Base-by-base conservation (phyloP, 2,888 invertebrate species). In the Elysia crispata region DNA sequence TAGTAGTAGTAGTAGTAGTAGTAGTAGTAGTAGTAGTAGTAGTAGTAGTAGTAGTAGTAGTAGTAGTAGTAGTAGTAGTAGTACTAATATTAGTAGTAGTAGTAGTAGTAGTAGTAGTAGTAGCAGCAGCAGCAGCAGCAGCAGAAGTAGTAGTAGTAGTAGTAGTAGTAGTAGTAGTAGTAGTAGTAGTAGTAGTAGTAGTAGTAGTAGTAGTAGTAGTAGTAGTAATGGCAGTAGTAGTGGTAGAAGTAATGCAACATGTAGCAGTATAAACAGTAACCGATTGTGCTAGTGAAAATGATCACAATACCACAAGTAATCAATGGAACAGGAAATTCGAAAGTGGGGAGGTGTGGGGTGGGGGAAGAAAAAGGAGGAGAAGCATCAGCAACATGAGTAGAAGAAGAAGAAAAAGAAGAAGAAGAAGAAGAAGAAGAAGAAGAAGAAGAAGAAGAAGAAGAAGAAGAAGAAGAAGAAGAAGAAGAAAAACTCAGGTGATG, bases 371-470 rank as follows among this genome's bases (percentile, higher is more conserved):
- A n/a, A n/a, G n/a, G n/a, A n/a, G n/a, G n/a, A n/a, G n/a, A n/a
- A n/a, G n/a, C n/a, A n/a, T n/a, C n/a, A n/a, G n/a, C n/a, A n/a
- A n/a, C n/a, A n/a, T n/a, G n/a, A n/a, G n/a, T n/a, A n/a, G n/a
- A n/a, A n/a, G n/a, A n/a, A n/a, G 33, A 57, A 64, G 57, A 28
- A 79, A 74, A 73, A 30, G 50, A 60, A 79, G 64, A 79, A 54
- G 62, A 49, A 62, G 73, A 73, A 23, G 41, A 41, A 74, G 64
- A 79, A 49, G 33, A 23, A 73, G 62, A 72, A 41, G 62, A 64
- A 78, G 60, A 78, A 25, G 25, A 30, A 78, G 64, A 73, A 15
- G 25, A 62, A 78, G n/a, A 78, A 41, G 41, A 25, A 76, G 13
- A 66, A 49, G 28, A 49, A 66, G 76, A 66, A 62, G 33, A 30